Percentiles rank a stretch among this genome's conserved stretches.
phyloP scores from a whole-genome alignment of 2,888 invertebrate species.

The Sesia apiformis region DNA sequence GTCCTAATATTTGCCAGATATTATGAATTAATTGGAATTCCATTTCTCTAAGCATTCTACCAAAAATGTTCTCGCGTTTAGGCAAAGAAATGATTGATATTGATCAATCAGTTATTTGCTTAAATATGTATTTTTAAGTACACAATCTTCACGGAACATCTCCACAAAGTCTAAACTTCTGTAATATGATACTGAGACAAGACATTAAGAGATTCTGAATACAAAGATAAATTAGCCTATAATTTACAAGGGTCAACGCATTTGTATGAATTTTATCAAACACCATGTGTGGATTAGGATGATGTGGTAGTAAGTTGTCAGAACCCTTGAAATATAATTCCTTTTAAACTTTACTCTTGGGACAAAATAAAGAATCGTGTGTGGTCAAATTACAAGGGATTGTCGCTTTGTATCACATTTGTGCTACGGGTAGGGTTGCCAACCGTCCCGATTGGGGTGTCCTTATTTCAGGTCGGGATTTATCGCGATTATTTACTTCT shows the following conservation, averaged over 20 bases:
- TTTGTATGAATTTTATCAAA: conserved; percentile 17
- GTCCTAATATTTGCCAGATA: too few relatives aligned
- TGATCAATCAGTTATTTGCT: too few relatives aligned
- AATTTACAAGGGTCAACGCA: conserved; percentile 24
- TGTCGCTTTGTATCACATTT: too few relatives aligned
- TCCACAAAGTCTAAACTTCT: background rate
- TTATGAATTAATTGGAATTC: too few relatives aligned
- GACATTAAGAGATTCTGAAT: conserved; percentile 21
- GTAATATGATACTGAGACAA: conserved; percentile 33
- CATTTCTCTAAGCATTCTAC: too few relatives aligned
- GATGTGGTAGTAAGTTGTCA: conserved; percentile 1
- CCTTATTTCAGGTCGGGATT: too few relatives aligned
- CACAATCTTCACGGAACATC: conserved; percentile 17
- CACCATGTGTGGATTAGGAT: background rate
- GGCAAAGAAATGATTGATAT: too few relatives aligned
- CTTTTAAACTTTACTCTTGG: conserved; percentile 23
- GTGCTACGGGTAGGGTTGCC: too few relatives aligned
- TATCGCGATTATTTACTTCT: too few relatives aligned
- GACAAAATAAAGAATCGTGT: conserved; percentile 29
- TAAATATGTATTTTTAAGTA: background rate
- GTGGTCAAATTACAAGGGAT: conserved; percentile 15
- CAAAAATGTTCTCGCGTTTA: too few relatives aligned
- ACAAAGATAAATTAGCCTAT: conserved; percentile 34
- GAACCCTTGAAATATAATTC: conserved; percentile 17
- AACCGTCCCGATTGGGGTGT: too few relatives aligned